A percentile compares a stretch with the other conserved stretches of the same genome.
Conservation (phyloP, 2,797 vertebrate genomes). For the Meriones psammophilus region DNA sequence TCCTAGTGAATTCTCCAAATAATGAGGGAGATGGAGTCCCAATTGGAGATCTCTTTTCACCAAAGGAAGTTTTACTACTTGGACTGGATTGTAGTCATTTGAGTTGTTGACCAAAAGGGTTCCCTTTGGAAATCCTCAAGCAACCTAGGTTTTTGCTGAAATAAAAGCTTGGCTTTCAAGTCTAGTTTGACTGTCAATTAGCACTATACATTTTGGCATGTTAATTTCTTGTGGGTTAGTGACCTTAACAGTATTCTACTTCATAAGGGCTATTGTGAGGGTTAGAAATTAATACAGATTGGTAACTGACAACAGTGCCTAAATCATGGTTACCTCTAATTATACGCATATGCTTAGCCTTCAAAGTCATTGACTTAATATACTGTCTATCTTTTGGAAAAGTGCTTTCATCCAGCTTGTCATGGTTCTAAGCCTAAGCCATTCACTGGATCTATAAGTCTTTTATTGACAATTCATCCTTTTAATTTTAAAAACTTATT, state of each 20-base stretch:
- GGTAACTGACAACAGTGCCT: not conserved
- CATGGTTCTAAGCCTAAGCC: not conserved
- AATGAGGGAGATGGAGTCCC: not conserved
- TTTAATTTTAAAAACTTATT: conserved; percentile 21
- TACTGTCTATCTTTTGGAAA: conserved; percentile 35
- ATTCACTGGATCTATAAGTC: not conserved
- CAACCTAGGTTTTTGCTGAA: not conserved
- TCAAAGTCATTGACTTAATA: not conserved
- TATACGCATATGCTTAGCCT: not conserved
- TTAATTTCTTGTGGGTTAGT: not conserved
- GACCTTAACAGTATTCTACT: not conserved
- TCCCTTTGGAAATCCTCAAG: not conserved
- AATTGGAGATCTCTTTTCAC: not conserved
- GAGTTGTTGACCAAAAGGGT: not conserved
- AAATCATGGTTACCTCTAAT: conserved; percentile 50
- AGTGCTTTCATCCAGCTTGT: not conserved
- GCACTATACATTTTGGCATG: not conserved
- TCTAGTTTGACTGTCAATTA: not conserved
- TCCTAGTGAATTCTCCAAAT: not conserved
- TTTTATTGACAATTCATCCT: not conserved
- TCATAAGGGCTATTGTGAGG: not conserved
- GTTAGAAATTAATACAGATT: conserved; percentile 33
- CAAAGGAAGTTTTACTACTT: not conserved
- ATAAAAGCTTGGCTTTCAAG: conserved; percentile 28
- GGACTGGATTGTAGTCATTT: not conserved